A percentile compares a stretch with the other conserved stretches of the same genome.
Evolutionary conservation across 2,888 invertebrate genomes (phyloP).

Genomic region (Heliconius charithonia): DNA sequence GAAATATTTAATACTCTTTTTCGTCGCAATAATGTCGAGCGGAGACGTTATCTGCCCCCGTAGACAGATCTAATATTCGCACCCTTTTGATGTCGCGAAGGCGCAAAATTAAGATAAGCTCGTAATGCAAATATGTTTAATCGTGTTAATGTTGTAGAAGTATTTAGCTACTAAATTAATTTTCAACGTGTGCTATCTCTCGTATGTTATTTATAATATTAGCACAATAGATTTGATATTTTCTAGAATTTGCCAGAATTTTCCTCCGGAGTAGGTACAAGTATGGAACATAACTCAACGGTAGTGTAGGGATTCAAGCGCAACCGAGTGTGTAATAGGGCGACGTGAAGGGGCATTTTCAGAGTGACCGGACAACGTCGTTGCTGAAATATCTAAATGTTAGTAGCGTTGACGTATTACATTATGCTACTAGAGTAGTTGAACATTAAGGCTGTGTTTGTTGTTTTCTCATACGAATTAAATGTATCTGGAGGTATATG

Average conservation of each 20-base stretch:
- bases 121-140: slow-evolving; percentile 46
- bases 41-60: slow-evolving; percentile 69
- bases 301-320: slow-evolving; percentile 68
- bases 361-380: slow-evolving; percentile 69
- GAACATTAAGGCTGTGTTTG: not conserved
- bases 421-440: not conserved
- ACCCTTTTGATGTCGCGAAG: slow-evolving; percentile 66
- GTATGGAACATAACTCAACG: slow-evolving; percentile 78
- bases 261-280: slow-evolving; percentile 56
- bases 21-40: slow-evolving; percentile 72
- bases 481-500: not conserved
- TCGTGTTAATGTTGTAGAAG: slow-evolving; percentile 33
- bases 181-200: slow-evolving; percentile 5
- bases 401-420: slow-evolving; percentile 55
- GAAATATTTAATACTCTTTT: slow-evolving; percentile 53
- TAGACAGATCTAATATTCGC: slow-evolving; percentile 72
- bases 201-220: not conserved
- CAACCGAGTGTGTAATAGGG: slow-evolving; percentile 77
- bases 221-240: slow-evolving; percentile 48
- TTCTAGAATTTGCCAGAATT: slow-evolving; percentile 48
- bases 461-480: not conserved
- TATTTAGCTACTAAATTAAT: slow-evolving; percentile 23
- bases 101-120: slow-evolving; percentile 75
- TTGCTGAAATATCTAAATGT: slow-evolving; percentile 68
- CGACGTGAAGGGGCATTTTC: slow-evolving; percentile 75